Conservation (phyloP, 1,140 invertebrate species). For the Drosophila trapezifrons region DNA sequence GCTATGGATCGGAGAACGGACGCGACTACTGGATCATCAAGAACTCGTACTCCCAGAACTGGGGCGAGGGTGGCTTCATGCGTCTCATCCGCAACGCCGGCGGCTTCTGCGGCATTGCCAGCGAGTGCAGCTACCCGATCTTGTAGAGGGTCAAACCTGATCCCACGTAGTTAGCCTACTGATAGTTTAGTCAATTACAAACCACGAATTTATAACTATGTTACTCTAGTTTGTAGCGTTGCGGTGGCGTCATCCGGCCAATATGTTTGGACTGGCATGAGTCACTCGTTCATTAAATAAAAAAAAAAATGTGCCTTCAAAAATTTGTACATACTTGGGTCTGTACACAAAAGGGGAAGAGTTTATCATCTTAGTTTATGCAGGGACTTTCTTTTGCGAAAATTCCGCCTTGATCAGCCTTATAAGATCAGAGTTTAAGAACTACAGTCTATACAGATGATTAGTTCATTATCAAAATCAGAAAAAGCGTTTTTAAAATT, state of each 20-base stretch:
- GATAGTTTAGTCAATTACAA: constrained; percentile 45
- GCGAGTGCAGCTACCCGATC: constrained; percentile 81
- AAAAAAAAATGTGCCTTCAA: constrained; percentile 12
- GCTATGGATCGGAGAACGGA: constrained; percentile 86
- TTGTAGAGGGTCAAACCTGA: constrained; percentile 25
- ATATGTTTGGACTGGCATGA: background rate
- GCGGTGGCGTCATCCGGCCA: background rate
- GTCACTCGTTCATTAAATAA: constrained; percentile 24
- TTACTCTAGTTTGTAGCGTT: constrained; percentile 47
- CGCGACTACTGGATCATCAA: constrained; percentile 92
- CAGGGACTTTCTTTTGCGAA: too few species aligned
- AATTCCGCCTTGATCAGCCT: background rate
- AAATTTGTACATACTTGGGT: too few species aligned
- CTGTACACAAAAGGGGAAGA: background rate
- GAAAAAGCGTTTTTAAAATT: too few species aligned
- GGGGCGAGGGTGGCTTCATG: constrained; percentile 91
- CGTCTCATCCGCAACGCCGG: constrained; percentile 87
- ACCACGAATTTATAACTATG: constrained; percentile 62
- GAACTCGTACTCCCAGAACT: constrained; percentile 89
- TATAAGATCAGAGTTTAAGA: too few species aligned
- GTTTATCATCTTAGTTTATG: background rate
- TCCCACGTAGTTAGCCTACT: background rate
- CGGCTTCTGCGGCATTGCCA: constrained; percentile 89
- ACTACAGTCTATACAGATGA: too few species aligned
- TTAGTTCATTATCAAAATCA: too few species aligned